Evolutionary conservation across 2,113 vertebrate species (phyloP).

Genomic region (Pteruthius melanotis): DNA sequence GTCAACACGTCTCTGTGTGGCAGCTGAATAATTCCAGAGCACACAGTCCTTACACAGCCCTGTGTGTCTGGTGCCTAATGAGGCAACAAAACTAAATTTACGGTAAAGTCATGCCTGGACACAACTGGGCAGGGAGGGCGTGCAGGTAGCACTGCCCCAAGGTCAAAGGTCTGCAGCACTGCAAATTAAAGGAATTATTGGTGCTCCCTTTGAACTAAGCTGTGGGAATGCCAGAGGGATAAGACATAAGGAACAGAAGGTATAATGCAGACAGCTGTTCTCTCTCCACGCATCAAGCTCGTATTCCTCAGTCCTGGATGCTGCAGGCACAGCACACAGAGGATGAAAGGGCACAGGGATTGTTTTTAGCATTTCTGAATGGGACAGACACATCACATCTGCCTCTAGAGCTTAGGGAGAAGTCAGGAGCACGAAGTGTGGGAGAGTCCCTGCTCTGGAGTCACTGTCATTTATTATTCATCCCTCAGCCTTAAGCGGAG

Average conservation of each 20-base stretch:
- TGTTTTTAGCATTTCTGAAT: not conserved
- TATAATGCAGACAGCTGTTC: not conserved
- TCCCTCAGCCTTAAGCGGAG: not conserved
- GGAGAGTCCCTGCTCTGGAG: not conserved
- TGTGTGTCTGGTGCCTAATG: not conserved
- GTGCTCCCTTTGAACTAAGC: not conserved
- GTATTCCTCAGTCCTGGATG: not conserved
- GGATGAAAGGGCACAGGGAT: not conserved
- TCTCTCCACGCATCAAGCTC: not conserved
- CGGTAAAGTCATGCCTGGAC: not conserved
- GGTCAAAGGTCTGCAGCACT: not conserved
- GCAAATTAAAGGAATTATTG: not conserved
- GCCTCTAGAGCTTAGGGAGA: not conserved
- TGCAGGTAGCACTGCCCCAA: not conserved
- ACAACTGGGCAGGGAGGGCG: not conserved
- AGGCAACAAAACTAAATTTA: constrained; percentile 14
- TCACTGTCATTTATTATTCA: not conserved
- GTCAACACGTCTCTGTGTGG: not conserved
- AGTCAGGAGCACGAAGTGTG: not conserved
- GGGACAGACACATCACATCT: not conserved
- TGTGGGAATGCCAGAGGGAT: not conserved
- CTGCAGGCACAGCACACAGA: not conserved
- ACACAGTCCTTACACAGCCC: not conserved
- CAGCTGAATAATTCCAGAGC: not conserved
- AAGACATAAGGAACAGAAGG: not conserved